These are phyloP conservation scores for Emydura subglobosa DNA, from an alignment of 2,113 vertebrate species.

Conservation along the genomic window DNA sequence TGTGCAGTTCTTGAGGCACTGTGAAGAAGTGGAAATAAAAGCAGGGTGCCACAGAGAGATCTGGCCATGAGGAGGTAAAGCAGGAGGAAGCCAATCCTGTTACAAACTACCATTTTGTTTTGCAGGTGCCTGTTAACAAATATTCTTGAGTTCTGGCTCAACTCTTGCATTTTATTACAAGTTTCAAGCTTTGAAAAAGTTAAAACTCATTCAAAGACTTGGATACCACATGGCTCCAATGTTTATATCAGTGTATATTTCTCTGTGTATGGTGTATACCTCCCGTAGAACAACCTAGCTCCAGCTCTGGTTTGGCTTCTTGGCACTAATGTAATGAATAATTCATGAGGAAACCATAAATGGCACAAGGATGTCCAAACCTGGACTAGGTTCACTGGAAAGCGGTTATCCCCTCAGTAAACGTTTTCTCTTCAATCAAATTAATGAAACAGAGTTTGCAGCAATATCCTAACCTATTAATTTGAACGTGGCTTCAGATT, in stretches of 20 bases:
- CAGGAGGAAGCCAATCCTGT: too few species aligned
- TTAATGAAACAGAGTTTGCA: accelerated
- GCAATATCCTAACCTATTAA: neutral
- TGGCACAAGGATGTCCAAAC: accelerated
- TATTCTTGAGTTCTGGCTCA: neutral
- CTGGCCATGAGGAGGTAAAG: too few species aligned
- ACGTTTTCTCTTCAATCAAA: neutral
- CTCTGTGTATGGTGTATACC: neutral
- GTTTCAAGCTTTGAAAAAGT: neutral
- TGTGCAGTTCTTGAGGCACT: too few species aligned
- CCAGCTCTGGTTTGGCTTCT: neutral
- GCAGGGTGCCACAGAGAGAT: too few species aligned
- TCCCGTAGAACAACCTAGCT: accelerated
- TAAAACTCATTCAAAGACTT: neutral
- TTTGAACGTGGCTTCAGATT: neutral
- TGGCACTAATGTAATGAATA: too few species aligned
- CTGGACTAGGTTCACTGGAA: neutral
- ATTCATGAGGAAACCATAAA: accelerated
- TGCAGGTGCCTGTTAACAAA: neutral
- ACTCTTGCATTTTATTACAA: neutral
- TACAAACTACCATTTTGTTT: neutral
- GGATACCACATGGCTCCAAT: neutral
- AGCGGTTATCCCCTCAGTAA: neutral
- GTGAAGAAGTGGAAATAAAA: too few species aligned
- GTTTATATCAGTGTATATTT: neutral